These are phyloP conservation scores for Cairina moschata DNA, from an alignment of 2,113 vertebrate genomes.

Conservation along the genomic window DNA sequence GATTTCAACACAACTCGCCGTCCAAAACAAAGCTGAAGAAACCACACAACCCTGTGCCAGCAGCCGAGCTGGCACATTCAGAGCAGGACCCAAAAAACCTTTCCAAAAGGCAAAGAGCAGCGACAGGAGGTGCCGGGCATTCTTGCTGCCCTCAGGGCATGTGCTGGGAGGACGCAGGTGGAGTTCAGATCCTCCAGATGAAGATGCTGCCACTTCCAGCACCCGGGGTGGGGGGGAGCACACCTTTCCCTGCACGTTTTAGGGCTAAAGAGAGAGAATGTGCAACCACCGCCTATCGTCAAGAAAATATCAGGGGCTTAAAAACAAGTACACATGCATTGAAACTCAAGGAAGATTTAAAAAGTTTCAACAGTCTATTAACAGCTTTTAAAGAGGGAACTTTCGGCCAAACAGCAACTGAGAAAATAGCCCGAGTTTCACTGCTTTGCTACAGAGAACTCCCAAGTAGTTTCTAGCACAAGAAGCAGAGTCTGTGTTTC, in stretches of 20 bases:
- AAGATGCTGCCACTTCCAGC: background rate
- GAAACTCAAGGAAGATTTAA: background rate
- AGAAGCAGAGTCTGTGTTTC: background rate
- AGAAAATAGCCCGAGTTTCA: background rate
- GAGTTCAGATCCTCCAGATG: background rate
- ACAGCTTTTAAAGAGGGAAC: background rate
- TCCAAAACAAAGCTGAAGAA: background rate
- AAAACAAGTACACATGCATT: background rate
- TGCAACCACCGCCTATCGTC: accelerated
- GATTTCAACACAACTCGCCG: background rate
- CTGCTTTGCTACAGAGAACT: background rate
- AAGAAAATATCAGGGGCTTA: background rate
- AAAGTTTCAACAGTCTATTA: background rate
- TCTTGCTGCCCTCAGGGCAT: background rate
- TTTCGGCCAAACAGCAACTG: background rate
- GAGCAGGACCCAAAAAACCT: background rate
- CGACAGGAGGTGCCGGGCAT: background rate
- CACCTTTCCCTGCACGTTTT: background rate
- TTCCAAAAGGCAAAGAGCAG: background rate
- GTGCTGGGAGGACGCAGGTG: background rate
- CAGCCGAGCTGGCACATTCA: background rate
- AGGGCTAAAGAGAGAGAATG: background rate
- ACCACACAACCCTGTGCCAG: background rate
- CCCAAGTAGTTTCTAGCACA: background rate
- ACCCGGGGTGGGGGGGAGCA: background rate